These are phyloP conservation scores for Eulacestoma nigropectus DNA, from an alignment of 2,113 vertebrate genomes.

Conservation along the genomic window DNA sequence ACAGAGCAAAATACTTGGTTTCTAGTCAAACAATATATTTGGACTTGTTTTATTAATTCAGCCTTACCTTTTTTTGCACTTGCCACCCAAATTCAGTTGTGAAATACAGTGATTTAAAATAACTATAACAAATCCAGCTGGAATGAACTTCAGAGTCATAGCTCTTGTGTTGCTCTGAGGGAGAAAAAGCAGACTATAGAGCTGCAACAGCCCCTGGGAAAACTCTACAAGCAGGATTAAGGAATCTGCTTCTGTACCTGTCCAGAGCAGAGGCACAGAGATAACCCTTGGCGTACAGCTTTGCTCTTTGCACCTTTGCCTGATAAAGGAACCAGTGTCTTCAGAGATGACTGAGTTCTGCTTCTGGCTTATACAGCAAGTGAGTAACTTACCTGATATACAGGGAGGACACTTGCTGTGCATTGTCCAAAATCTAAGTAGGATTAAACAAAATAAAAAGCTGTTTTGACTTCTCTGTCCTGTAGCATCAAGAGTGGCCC, in stretches of 20 bases:
- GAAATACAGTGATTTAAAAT: not conserved
- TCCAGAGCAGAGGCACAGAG: fast-evolving
- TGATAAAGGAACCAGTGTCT: not conserved
- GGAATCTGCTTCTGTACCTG: not conserved
- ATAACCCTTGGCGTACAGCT: not conserved
- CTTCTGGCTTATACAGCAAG: not conserved
- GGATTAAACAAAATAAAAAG: not conserved
- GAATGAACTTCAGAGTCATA: not conserved
- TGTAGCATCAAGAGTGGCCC: not conserved
- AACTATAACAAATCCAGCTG: fast-evolving
- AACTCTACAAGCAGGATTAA: not conserved
- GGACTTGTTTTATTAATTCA: not conserved
- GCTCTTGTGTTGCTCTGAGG: not conserved
- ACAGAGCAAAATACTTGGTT: not conserved
- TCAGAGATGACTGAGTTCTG: not conserved
- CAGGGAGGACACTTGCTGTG: not conserved
- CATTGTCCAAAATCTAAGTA: fast-evolving
- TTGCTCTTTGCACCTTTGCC: not conserved
- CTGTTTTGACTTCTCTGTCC: not conserved
- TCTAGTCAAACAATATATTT: not conserved
- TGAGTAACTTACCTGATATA: not conserved
- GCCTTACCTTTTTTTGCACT: not conserved
- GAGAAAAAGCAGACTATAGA: not conserved
- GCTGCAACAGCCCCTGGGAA: not conserved
- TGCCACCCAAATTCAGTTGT: not conserved